Conservation (phyloP, 2,888 invertebrate species). For the Pomacea canaliculata region DNA sequence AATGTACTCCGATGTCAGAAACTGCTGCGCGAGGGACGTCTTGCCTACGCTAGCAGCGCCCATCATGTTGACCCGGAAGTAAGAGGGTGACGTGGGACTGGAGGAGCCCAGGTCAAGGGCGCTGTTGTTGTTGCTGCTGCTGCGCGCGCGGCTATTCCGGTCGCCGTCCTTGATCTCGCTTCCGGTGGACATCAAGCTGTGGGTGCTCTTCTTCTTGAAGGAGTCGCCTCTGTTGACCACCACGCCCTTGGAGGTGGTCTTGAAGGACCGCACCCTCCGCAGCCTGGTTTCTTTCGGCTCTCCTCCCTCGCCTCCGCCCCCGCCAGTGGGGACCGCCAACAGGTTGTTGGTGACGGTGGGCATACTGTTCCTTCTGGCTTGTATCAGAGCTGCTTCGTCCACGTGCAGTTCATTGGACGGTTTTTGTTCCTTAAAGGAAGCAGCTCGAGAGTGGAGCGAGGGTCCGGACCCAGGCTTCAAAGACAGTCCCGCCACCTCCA, state of each 20-base stretch:
- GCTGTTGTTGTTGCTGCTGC: constrained; percentile 17
- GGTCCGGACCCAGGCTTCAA: not conserved
- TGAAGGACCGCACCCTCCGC: constrained; percentile 86
- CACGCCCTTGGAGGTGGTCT: constrained; percentile 90
- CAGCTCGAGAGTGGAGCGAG: constrained; percentile 15
- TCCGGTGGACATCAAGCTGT: constrained; percentile 80
- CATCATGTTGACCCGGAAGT: constrained; percentile 77
- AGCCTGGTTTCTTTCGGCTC: constrained; percentile 30
- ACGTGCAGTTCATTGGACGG: not conserved
- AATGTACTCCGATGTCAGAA: constrained; percentile 80
- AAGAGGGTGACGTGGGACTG: constrained; percentile 34
- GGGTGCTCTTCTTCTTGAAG: constrained; percentile 86
- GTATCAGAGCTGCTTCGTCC: constrained; percentile 27
- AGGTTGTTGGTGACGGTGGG: constrained; percentile 36
- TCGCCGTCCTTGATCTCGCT: constrained; percentile 72
- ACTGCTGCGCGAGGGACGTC: constrained; percentile 79
- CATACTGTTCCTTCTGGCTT: constrained; percentile 42
- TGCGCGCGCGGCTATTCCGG: constrained; percentile 9
- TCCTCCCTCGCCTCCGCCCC: constrained; percentile 3
- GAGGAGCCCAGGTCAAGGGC: constrained; percentile 10
- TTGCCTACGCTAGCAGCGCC: constrained; percentile 80
- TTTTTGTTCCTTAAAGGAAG: constrained; percentile 21
- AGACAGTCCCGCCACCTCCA: constrained; percentile 9
- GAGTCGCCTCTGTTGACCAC: constrained; percentile 94
- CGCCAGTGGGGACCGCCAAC: constrained; percentile 30